Base-by-base conservation (phyloP, 2,113 vertebrate genomes). In the Eubucco bourcierii region DNA sequence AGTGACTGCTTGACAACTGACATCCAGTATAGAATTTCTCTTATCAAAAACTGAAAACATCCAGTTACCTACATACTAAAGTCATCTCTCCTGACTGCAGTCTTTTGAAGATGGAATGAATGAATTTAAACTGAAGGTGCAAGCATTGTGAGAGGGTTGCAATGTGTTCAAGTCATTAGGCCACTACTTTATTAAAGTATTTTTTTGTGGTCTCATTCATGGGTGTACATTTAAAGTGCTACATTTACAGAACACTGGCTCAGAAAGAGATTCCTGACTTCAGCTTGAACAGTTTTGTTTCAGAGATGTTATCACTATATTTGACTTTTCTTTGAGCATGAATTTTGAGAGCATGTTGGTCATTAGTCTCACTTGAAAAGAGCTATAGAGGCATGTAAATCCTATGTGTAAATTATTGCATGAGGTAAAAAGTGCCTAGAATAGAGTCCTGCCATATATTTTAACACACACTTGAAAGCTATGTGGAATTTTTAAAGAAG, bases 301-400 rank as follows among this genome's bases (percentile, higher is more conserved):
- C 28, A 67, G 41, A 55, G 21, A 68, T 80, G 27, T 52, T 39
- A 37, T 77, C 44, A 29, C 44, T 58, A 31, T 65, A 68, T 21
- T 65, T 94, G 63, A 44, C 15, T 92, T 95, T 93, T 63, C 61
- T 86, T 86, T 84, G 41, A 56, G 23, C 66, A 46, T n/a, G 66
- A 63, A 87, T 92, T 84, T 90, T 88, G 59, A 84, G 33, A 90
- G 4, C 14, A 28, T 74, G 33, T 11, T 87, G 17, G 5, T 58
- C 88, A 76, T 93, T 86, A 90, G 41, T 52, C 21, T 82, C 1
- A 64, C 83, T 67, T 88, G 33, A 90, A 87, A 88, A 71, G 7
- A 84, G 7, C 31, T 90, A 86, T 33, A 64, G 28, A 81, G 52
- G 27, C 63, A 46, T n/a, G 33, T 87, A 80, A 85, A 87, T 83